phyloP scores from a whole-genome alignment of 2,113 vertebrate species.

The Numida meleagris region DNA sequence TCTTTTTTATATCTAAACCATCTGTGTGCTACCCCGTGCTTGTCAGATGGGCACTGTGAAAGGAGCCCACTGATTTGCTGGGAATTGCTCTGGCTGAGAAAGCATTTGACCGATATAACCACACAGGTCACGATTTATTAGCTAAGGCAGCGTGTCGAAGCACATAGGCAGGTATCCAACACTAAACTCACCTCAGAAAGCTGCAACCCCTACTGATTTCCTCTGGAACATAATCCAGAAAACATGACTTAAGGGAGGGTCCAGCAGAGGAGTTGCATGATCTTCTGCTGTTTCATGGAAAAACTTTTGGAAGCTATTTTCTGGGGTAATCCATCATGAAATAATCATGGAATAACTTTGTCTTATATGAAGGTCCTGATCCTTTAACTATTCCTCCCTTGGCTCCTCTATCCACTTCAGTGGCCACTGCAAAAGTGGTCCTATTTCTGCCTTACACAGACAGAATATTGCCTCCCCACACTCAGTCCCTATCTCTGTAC shows the following conservation, averaged over 20 bases:
- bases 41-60: conserved; percentile 71
- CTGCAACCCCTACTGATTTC: conserved; percentile 60
- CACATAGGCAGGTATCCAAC: conserved; percentile 57
- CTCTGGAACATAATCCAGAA: conserved; percentile 54
- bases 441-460: neutral
- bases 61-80: conserved; percentile 51
- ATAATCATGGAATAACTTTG: conserved; percentile 6
- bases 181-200: conserved; percentile 27
- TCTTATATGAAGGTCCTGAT: neutral
- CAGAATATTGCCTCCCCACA: neutral
- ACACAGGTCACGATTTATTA: conserved; percentile 59
- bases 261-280: conserved; percentile 50
- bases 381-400: neutral
- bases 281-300: conserved; percentile 61
- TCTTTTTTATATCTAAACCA: conserved; percentile 75
- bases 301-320: conserved; percentile 47
- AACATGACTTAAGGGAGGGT: conserved; percentile 66
- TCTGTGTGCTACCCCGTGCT: conserved; percentile 40
- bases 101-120: conserved; percentile 57
- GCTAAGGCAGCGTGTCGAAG: conserved; percentile 23
- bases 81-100: conserved; percentile 53
- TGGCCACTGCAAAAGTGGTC: neutral
- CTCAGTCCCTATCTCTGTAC: neutral
- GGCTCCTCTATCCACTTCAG: neutral
- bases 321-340: conserved; percentile 57